phyloP scores from a whole-genome alignment of 2,888 invertebrate genomes.

The Mimumesa dahlbomi region DNA sequence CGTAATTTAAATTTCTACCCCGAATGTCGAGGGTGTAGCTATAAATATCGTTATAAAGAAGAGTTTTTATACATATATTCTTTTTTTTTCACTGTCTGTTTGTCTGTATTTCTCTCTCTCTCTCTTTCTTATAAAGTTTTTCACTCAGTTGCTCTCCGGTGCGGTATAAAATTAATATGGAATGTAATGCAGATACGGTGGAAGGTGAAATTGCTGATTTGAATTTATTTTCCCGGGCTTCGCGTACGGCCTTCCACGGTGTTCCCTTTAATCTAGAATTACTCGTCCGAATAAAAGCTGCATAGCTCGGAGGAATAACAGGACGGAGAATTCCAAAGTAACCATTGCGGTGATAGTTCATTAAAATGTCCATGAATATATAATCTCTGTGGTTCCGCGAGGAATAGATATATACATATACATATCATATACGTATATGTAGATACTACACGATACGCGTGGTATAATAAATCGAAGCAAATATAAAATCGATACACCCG shows the following conservation, averaged over 20 bases:
- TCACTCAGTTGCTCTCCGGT: too few species aligned
- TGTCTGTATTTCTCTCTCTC: too few species aligned
- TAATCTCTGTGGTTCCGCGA: constrained; percentile 32
- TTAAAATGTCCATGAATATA: constrained; percentile 54
- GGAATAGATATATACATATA: too few species aligned
- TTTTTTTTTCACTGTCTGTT: too few species aligned
- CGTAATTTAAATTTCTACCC: not conserved
- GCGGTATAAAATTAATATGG: too few species aligned
- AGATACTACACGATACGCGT: too few species aligned
- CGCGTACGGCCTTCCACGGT: constrained; percentile 3
- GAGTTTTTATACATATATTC: too few species aligned
- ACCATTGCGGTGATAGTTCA: constrained; percentile 44
- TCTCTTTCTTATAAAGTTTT: too few species aligned
- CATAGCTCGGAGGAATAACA: constrained; percentile 37
- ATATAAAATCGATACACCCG: not conserved
- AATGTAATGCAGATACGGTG: too few species aligned
- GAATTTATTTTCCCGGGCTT: not conserved
- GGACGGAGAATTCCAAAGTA: constrained; percentile 15
- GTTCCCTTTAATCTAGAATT: constrained; percentile 35
- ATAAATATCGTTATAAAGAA: too few species aligned
- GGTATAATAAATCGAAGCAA: constrained; percentile 29
- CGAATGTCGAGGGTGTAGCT: not conserved
- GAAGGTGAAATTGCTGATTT: too few species aligned
- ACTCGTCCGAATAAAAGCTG: constrained; percentile 26
- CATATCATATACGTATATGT: too few species aligned